These are phyloP conservation scores for Drosophila kurseongensis DNA, from an alignment of 1,140 invertebrate species.

Conservation along the genomic window DNA sequence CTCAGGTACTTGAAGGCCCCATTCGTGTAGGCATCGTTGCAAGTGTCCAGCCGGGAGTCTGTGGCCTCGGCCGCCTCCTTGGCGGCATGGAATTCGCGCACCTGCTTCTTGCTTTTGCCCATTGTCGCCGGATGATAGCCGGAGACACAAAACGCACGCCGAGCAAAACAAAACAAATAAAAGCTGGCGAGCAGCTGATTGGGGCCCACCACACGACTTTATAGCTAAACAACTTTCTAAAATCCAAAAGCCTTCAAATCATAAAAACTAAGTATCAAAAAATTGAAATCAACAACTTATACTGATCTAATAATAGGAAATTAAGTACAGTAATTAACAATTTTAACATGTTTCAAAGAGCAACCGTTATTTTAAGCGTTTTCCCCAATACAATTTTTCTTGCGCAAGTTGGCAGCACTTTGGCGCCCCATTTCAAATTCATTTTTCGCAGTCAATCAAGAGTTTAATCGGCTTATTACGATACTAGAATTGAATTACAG, in stretches of 20 bases:
- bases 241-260: not conserved
- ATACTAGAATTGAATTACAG: conserved; percentile 67
- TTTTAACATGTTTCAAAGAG: too few relatives aligned
- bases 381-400: not conserved
- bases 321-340: too few relatives aligned
- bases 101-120: conserved; percentile 63
- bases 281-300: too few relatives aligned
- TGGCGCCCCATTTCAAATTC: conserved; percentile 1
- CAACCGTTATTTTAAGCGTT: too few relatives aligned
- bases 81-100: conserved; percentile 50
- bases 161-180: conserved; percentile 27
- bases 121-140: conserved; percentile 27
- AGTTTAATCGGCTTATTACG: conserved; percentile 56
- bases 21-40: conserved; percentile 69
- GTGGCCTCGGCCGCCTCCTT: conserved; percentile 48
- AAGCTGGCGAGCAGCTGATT: conserved; percentile 20
- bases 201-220: not conserved
- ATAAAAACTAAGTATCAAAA: too few relatives aligned
- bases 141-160: not conserved
- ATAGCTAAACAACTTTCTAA: not conserved
- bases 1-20: conserved; percentile 70
- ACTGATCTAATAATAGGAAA: too few relatives aligned
- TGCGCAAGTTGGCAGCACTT: not conserved
- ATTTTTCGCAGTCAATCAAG: not conserved
- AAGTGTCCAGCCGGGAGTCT: conserved; percentile 45